Evolutionary conservation across 2,797 vertebrate genomes (phyloP).

Genomic region (Clarias platycephalus): DNA sequence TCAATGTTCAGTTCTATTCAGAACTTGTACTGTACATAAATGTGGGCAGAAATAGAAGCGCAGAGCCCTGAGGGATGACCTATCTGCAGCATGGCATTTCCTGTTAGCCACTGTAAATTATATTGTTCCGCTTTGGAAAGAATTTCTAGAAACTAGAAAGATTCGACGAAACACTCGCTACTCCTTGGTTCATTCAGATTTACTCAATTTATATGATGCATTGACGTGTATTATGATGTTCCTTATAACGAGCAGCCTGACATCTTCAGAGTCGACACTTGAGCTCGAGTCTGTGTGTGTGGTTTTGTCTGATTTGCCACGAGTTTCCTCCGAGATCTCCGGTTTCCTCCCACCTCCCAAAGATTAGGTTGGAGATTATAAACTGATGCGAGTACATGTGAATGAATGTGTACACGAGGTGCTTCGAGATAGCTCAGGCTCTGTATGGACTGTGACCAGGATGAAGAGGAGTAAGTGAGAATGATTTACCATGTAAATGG

Average conservation of each 20-base stretch:
- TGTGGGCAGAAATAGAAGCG: conserved; percentile 47
- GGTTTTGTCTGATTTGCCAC: neutral
- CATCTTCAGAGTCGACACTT: neutral
- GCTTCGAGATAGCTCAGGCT: neutral
- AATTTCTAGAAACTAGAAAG: conserved; percentile 25
- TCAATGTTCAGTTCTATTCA: conserved; percentile 25
- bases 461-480: neutral
- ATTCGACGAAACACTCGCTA: conserved; percentile 4
- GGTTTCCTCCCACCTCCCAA: neutral
- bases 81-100: conserved; percentile 55
- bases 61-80: conserved; percentile 42
- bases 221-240: neutral
- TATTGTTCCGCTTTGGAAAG: conserved; percentile 36
- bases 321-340: neutral
- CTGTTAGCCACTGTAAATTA: conserved; percentile 51
- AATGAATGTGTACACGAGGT: neutral
- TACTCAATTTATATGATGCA: neutral
- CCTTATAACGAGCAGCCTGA: neutral
- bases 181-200: neutral
- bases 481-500: neutral
- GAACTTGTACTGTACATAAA: conserved; percentile 32
- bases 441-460: neutral
- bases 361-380: neutral
- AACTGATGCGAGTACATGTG: neutral
- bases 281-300: too few species aligned